These are phyloP conservation scores for Solea solea DNA, from an alignment of 2,113 vertebrate species.

Conservation along the genomic window DNA sequence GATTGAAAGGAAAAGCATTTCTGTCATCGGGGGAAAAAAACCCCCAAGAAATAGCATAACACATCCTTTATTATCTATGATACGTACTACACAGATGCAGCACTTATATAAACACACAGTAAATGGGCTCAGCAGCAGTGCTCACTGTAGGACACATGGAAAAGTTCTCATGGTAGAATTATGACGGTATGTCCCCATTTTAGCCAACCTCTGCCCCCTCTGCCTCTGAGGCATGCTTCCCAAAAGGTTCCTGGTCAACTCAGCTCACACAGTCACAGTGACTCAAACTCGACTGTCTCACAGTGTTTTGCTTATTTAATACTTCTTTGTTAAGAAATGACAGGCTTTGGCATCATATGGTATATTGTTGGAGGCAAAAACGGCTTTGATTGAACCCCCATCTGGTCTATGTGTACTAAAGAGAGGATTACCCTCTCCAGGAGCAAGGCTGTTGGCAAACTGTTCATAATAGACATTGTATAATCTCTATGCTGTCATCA, in stretches of 20 bases:
- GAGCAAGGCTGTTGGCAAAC: background rate
- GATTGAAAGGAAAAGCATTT: conserved; percentile 57
- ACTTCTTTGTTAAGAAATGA: too few relatives aligned
- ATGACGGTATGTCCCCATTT: conserved; percentile 45
- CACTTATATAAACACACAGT: background rate
- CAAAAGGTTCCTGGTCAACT: conserved; percentile 39
- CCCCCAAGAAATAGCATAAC: conserved; percentile 50
- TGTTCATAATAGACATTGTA: background rate
- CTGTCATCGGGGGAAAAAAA: conserved; percentile 70
- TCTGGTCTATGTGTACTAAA: background rate
- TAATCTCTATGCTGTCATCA: background rate
- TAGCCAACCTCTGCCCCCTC: conserved; percentile 43
- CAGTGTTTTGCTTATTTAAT: too few relatives aligned
- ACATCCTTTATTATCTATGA: conserved; percentile 63
- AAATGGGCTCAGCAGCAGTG: conserved; percentile 19
- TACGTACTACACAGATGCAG: background rate
- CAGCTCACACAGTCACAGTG: background rate
- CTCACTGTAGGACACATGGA: conserved; percentile 30
- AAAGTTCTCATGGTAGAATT: conserved; percentile 63
- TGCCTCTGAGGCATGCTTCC: conserved; percentile 41
- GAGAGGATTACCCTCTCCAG: background rate
- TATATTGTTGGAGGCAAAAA: background rate
- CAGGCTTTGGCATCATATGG: background rate
- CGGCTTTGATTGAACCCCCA: background rate
- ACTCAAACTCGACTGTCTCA: too few relatives aligned